Evolutionary conservation across 2,797 vertebrate genomes (phyloP).

Genomic region (Neostethus bicornis): DNA sequence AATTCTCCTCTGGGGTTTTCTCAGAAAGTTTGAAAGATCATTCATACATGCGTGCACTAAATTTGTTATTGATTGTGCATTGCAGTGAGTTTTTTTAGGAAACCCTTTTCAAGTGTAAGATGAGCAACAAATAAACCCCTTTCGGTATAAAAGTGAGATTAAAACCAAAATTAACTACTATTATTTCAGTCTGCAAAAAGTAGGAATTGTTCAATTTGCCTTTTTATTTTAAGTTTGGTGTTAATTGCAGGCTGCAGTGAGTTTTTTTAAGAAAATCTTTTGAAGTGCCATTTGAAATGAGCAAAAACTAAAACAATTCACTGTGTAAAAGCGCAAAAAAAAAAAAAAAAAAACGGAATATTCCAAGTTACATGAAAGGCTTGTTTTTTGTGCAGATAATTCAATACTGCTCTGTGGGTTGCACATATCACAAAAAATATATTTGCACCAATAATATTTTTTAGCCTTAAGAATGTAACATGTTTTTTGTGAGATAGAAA

Average conservation of each 20-base stretch:
- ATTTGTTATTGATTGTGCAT: background rate
- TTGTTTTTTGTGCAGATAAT: background rate
- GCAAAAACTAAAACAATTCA: background rate
- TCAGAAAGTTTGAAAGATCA: constrained; percentile 36
- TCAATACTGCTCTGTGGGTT: no score
- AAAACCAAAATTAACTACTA: constrained; percentile 6
- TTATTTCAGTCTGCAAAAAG: no score
- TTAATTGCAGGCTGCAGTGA: constrained; percentile 34
- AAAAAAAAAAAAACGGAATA: constrained; percentile 3
- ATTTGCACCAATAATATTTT: no score
- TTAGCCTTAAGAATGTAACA: no score
- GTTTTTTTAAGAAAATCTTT: constrained; percentile 19
- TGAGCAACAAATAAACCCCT: background rate
- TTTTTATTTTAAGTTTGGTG: constrained; percentile 24
- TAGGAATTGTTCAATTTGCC: no score
- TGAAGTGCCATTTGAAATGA: constrained; percentile 17
- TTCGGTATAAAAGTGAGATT: background rate
- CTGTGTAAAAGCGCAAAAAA: background rate
- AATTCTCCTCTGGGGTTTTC: constrained; percentile 39
- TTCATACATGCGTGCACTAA: constrained; percentile 49
- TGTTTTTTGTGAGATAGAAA: no score
- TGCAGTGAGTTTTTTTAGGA: constrained; percentile 20
- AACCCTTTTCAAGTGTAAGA: constrained; percentile 19
- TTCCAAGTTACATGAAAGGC: background rate
- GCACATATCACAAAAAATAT: no score